Evolutionary conservation across 1,140 invertebrate genomes (phyloP), one percentile per base, ranked within the genome.

Genomic region (Riptortus pedestris): DNA sequence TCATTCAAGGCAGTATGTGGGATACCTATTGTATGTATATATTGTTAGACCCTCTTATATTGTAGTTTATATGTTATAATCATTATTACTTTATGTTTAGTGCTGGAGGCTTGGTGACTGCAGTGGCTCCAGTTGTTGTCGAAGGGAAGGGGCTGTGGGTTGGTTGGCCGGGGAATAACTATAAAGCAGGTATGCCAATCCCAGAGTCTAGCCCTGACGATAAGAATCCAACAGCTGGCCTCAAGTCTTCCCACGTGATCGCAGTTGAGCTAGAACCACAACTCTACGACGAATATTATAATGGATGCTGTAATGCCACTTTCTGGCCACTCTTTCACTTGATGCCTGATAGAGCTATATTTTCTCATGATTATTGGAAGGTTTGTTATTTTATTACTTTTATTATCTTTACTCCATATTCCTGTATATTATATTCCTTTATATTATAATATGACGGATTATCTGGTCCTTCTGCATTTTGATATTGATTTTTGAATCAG

Each of bases 271-370:
- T 90, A 0, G 83, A 90, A 29, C 79, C 84, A 2, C 79, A 79
- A 57, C 75, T 86, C 62, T 92, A 92, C 69, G 85, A 91, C 70
- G 84, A 83, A 26, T 94, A 91, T 72, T 94, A 94, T 77, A 93
- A 93, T 77, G 90, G 90, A 0, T 92, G 89, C 72, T 93, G 90
- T 72, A 94, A 94, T 72, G 90, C 86, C 3, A 91, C 88, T 0
- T 91, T 93, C 71, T 94, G 91, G 91, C 91, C 91, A 0, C 75
- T 93, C 2, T 93, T 93, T 71, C 91, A 93, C 71, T 92, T 89
- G 1, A 92, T 93, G 90, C 89, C 90, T 0, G 90, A 86, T 66
- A 71, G 83, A 64, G 87, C 87, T 7, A 83, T 83, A 24, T 91
- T 91, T 71, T 84, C 83, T 55, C 82, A 80, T 0, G 87, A 91